A percentile compares a stretch with the other conserved stretches of the same genome.
Evolutionary conservation across 2,888 invertebrate genomes (phyloP).

Genomic region (Spilarctia lutea): DNA sequence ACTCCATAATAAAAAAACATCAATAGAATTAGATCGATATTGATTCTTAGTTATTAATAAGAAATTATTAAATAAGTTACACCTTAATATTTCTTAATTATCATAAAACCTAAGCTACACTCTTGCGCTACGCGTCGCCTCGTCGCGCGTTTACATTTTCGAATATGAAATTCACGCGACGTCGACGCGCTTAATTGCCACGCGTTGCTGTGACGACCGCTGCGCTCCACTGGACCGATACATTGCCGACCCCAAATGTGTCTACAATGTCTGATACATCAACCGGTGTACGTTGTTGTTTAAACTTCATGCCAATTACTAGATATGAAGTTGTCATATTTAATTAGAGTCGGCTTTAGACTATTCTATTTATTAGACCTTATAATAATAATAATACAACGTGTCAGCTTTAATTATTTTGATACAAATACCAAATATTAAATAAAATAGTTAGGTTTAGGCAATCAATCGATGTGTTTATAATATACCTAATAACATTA

Average conservation of each 20-base stretch:
- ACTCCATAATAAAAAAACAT: not conserved
- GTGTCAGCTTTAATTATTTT: not conserved
- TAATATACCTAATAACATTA: no score
- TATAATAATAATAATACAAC: not conserved
- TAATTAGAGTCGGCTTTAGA: conserved; percentile 3
- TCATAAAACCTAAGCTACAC: conserved; percentile 21
- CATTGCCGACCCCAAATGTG: conserved; percentile 28
- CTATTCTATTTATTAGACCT: not conserved
- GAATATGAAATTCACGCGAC: conserved; percentile 56
- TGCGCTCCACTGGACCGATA: conserved; percentile 41
- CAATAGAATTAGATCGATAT: not conserved
- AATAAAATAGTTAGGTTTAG: not conserved
- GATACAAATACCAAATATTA: not conserved
- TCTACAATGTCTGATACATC: conserved; percentile 13
- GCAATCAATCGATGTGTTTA: not conserved
- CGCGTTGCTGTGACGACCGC: conserved; percentile 44
- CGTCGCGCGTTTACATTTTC: conserved; percentile 7
- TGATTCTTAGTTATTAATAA: not conserved
- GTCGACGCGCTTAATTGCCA: conserved; percentile 60
- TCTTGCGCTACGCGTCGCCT: not conserved
- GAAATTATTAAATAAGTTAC: not conserved
- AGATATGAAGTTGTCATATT: conserved; percentile 2
- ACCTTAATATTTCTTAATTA: conserved; percentile 15
- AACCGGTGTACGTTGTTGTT: not conserved
- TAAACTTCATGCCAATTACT: conserved; percentile 5